Evolutionary conservation across 2,888 invertebrate genomes (phyloP).

Genomic region (Sipha maydis): DNA sequence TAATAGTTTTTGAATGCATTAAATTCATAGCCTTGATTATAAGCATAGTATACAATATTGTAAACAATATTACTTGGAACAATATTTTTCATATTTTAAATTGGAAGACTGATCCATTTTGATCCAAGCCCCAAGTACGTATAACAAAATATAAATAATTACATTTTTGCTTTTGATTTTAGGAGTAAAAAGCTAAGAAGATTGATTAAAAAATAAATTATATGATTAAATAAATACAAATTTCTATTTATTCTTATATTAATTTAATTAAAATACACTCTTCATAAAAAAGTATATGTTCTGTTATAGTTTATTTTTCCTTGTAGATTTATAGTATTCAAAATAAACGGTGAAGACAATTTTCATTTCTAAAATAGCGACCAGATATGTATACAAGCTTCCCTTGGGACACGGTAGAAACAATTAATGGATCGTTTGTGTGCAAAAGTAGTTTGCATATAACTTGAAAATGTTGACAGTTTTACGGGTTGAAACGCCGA

Average conservation of each 20-base stretch:
- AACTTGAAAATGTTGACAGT: slow-evolving; percentile 47
- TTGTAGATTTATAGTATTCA: neutral
- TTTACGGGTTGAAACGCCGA: slow-evolving; percentile 30
- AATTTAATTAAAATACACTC: slow-evolving; percentile 23
- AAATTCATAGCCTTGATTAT: too few relatives aligned
- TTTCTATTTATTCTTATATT: neutral
- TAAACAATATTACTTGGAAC: too few relatives aligned
- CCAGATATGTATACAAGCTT: neutral
- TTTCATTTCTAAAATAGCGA: slow-evolving; percentile 16
- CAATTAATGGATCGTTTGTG: slow-evolving; percentile 46
- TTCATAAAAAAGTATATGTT: neutral
- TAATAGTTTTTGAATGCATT: too few relatives aligned
- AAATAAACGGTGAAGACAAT: neutral
- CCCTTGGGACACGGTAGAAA: neutral
- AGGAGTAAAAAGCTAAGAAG: neutral
- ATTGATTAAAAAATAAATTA: neutral
- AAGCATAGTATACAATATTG: too few relatives aligned
- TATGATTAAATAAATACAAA: neutral
- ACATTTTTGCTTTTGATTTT: neutral
- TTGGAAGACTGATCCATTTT: too few relatives aligned
- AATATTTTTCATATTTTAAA: too few relatives aligned
- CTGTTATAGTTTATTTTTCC: neutral
- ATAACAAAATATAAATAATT: too few relatives aligned
- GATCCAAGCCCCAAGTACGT: too few relatives aligned
- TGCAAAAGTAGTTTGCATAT: slow-evolving; percentile 38